A percentile compares a stretch with the other conserved stretches of the same genome.
These are phyloP conservation scores for Chaenogobius annularis DNA, from an alignment of 2,113 vertebrate genomes.

Conservation along the genomic window DNA sequence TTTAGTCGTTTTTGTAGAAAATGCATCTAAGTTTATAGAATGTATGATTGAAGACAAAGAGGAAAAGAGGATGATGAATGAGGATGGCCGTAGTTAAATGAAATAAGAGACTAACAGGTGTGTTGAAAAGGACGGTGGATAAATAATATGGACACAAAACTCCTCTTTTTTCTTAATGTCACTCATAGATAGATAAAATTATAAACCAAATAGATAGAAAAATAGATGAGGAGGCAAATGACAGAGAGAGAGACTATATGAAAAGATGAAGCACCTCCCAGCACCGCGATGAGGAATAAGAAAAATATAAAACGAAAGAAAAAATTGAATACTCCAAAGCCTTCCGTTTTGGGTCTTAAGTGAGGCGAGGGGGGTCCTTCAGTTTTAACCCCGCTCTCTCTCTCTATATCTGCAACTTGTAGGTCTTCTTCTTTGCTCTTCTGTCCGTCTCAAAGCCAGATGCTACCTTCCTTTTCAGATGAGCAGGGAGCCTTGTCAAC, in stretches of 20 bases:
- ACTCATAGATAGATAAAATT: slow-evolving; percentile 80
- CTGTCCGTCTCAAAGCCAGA: slow-evolving; percentile 62
- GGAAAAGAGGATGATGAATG: slow-evolving; percentile 29
- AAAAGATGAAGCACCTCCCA: slow-evolving; percentile 82
- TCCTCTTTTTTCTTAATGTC: slow-evolving; percentile 60
- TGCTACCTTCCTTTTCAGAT: slow-evolving; percentile 59
- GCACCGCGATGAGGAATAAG: slow-evolving; percentile 81
- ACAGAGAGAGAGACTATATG: slow-evolving; percentile 79
- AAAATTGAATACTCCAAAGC: slow-evolving; percentile 84
- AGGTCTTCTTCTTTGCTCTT: slow-evolving; percentile 66
- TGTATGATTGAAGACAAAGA: slow-evolving; percentile 63
- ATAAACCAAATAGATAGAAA: slow-evolving; percentile 81
- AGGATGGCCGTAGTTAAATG: slow-evolving; percentile 40
- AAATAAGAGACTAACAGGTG: slow-evolving; percentile 43
- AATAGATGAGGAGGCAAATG: slow-evolving; percentile 82
- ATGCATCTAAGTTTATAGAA: slow-evolving; percentile 73
- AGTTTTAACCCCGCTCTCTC: slow-evolving; percentile 63
- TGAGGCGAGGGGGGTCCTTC: slow-evolving; percentile 56
- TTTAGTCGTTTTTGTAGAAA: slow-evolving; percentile 67
- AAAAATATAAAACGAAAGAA: slow-evolving; percentile 85
- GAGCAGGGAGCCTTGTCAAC: slow-evolving; percentile 61
- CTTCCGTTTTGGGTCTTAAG: slow-evolving; percentile 80
- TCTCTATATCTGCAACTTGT: slow-evolving; percentile 64
- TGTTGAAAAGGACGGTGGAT: slow-evolving; percentile 28
- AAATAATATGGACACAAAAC: slow-evolving; percentile 53